phyloP scores from a whole-genome alignment of 2,888 invertebrate genomes.

The Lottia gigantea region DNA sequence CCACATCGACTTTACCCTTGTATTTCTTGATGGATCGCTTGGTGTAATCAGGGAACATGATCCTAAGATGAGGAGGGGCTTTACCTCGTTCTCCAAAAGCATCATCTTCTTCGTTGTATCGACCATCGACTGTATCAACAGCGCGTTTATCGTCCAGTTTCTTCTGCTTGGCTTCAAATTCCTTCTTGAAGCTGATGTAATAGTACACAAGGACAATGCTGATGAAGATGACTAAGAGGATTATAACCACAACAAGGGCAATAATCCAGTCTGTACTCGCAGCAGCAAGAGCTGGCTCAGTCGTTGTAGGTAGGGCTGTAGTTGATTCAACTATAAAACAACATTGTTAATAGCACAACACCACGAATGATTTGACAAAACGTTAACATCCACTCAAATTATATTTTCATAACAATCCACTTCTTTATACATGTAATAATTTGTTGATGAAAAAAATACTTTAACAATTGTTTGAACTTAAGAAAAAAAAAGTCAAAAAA shows the following conservation, averaged over 20 bases:
- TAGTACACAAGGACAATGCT: constrained; percentile 24
- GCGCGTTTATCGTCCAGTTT: constrained; percentile 20
- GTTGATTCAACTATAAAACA: background rate
- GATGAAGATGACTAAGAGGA: constrained; percentile 32
- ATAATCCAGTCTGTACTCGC: constrained; percentile 27
- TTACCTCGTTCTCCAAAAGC: constrained; percentile 14
- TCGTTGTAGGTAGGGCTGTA: constrained; percentile 2
- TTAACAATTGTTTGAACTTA: too few relatives aligned
- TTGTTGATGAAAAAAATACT: too few relatives aligned
- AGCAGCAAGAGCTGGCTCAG: background rate
- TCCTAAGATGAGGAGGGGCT: constrained; percentile 17
- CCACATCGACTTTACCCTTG: background rate
- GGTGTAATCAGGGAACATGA: constrained; percentile 21
- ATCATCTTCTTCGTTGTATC: constrained; percentile 15
- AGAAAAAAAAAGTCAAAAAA: too few relatives aligned
- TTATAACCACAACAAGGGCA: constrained; percentile 25
- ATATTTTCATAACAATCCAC: too few relatives aligned
- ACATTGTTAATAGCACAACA: too few relatives aligned
- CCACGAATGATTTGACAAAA: too few relatives aligned
- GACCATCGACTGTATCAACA: constrained; percentile 8
- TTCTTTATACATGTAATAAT: too few relatives aligned
- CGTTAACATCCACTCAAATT: too few relatives aligned
- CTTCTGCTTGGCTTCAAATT: constrained; percentile 27
- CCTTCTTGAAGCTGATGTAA: constrained; percentile 36
- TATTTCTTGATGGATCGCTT: background rate